Conservation (phyloP, 2,113 vertebrate species). For the Phainopepla nitens region DNA sequence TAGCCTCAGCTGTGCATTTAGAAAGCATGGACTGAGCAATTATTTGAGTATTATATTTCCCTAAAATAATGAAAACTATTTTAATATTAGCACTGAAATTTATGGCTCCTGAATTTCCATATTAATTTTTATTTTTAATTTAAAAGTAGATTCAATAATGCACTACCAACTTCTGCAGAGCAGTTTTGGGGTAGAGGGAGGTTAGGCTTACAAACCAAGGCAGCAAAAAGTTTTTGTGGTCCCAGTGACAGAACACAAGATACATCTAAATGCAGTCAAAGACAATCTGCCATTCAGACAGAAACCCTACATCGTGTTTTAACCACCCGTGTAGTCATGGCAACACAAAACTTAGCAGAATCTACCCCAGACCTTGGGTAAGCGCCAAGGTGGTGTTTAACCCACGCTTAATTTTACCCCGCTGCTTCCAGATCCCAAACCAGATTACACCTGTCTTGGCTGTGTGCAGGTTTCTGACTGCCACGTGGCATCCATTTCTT, state of each 20-base stretch:
- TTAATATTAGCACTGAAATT: not conserved
- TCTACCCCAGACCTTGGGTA: not conserved
- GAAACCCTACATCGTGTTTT: not conserved
- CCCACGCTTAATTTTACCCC: not conserved
- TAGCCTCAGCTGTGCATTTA: not conserved
- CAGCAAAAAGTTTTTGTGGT: not conserved
- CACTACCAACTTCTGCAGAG: not conserved
- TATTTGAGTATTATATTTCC: not conserved
- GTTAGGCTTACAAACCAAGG: not conserved
- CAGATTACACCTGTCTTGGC: not conserved
- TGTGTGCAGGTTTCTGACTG: not conserved
- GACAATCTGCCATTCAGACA: not conserved
- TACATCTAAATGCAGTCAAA: not conserved
- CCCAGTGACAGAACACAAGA: not conserved
- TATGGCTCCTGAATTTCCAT: not conserved
- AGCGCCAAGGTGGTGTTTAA: not conserved
- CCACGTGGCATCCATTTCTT: not conserved
- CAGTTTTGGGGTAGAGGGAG: not conserved
- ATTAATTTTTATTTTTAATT: not conserved
- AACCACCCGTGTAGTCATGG: not conserved
- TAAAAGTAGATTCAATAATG: not conserved
- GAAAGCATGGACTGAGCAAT: not conserved
- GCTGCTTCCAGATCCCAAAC: not conserved
- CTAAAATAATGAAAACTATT: not conserved
- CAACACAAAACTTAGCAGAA: not conserved